Conservation (phyloP, 2,113 vertebrate species). For the Gambusia affinis region DNA sequence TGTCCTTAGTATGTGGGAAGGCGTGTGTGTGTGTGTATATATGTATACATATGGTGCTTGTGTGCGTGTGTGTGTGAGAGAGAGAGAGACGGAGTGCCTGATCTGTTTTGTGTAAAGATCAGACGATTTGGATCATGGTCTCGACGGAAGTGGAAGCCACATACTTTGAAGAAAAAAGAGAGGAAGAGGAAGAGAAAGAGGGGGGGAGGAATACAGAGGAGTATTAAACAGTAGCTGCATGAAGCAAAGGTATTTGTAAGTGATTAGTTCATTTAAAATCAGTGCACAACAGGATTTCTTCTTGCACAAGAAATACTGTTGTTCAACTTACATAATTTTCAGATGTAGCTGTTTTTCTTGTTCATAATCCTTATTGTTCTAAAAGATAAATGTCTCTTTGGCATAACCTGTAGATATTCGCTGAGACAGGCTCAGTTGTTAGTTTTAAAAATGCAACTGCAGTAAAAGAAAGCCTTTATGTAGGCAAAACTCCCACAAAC, state of each 20-base stretch:
- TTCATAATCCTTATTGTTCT: neutral
- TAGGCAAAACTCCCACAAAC: neutral
- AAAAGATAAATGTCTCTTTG: neutral
- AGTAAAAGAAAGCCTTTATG: neutral
- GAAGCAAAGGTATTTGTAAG: neutral
- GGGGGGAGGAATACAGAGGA: slow-evolving; percentile 12
- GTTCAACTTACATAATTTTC: neutral
- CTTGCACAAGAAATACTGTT: neutral
- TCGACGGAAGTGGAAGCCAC: slow-evolving; percentile 82
- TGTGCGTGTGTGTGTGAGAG: slow-evolving; percentile 9
- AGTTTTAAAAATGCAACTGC: neutral
- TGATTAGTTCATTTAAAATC: neutral
- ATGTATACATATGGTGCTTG: slow-evolving; percentile 20
- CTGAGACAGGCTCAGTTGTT: neutral
- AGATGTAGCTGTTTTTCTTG: neutral
- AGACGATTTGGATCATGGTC: slow-evolving; percentile 75
- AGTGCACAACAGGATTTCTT: neutral
- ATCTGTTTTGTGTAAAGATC: slow-evolving; percentile 84
- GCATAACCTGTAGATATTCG: neutral
- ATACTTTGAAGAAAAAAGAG: slow-evolving; percentile 59
- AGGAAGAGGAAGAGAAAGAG: neutral
- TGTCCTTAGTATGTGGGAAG: slow-evolving; percentile 43
- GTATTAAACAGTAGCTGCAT: slow-evolving; percentile 15
- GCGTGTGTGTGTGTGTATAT: slow-evolving; percentile 37
- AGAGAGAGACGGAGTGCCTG: slow-evolving; percentile 59